Evolutionary conservation across 2,113 vertebrate genomes (phyloP).

Genomic region (Cynoglossus semilaevis): DNA sequence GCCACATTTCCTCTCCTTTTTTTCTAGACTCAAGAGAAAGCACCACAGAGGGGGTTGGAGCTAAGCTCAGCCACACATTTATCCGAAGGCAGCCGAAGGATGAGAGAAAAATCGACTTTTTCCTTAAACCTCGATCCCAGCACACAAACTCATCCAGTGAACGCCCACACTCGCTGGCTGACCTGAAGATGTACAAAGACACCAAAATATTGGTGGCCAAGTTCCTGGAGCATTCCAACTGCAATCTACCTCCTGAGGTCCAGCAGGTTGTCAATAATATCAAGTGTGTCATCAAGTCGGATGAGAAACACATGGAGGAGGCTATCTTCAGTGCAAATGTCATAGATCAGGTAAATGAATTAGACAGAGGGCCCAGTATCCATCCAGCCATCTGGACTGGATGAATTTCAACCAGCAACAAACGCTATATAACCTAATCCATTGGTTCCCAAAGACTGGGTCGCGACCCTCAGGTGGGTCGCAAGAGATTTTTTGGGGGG

Average conservation of each 20-base stretch:
- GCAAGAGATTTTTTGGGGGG: too few species aligned
- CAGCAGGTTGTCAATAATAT: conserved; percentile 89
- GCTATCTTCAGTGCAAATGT: conserved; percentile 86
- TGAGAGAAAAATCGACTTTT: conserved; percentile 68
- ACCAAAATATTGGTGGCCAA: conserved; percentile 93
- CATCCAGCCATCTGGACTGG: too few species aligned
- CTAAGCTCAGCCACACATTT: conserved; percentile 57
- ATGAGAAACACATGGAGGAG: conserved; percentile 90
- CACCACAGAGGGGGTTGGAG: conserved; percentile 55
- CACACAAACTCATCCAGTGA: conserved; percentile 72
- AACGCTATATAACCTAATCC: too few species aligned
- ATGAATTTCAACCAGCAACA: too few species aligned
- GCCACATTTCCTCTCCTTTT: not conserved
- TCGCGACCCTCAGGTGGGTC: too few species aligned
- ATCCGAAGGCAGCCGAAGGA: conserved; percentile 74
- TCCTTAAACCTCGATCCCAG: conserved; percentile 75
- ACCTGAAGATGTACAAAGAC: conserved; percentile 91
- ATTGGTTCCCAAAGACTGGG: too few species aligned
- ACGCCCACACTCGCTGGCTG: conserved; percentile 83
- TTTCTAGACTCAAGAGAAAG: conserved; percentile 62
- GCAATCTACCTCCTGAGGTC: conserved; percentile 87
- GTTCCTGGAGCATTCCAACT: conserved; percentile 91
- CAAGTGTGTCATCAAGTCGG: conserved; percentile 84
- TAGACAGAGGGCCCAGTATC: not conserved
- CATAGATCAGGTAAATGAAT: conserved; percentile 83